Conservation (phyloP, 2,797 vertebrate genomes). For the Acestrorhynchus altus region DNA sequence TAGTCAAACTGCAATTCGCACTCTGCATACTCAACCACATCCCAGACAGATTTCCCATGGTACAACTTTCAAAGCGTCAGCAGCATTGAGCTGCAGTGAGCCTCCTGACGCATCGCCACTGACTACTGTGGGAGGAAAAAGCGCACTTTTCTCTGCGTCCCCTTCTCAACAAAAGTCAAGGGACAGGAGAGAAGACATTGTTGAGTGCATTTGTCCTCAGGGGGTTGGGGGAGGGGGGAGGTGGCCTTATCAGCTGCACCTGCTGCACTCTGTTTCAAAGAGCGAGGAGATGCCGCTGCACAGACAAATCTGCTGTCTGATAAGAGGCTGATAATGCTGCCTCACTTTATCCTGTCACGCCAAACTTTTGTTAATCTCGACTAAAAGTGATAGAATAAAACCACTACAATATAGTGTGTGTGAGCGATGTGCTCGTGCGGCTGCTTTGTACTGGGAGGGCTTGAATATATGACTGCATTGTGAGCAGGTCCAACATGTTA, state of each 20-base stretch:
- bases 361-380: conserved; percentile 6
- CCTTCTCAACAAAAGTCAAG: conserved; percentile 8
- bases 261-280: conserved; percentile 22
- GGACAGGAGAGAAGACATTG: conserved; percentile 7
- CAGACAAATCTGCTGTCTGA: conserved; percentile 30
- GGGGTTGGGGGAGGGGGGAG: neutral
- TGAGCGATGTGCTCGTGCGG: neutral
- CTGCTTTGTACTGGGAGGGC: neutral
- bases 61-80: conserved; percentile 12
- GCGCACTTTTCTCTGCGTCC: conserved; percentile 19
- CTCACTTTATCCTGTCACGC: conserved; percentile 17
- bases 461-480: neutral
- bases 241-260: conserved; percentile 12
- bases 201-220: conserved; percentile 18
- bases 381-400: conserved; percentile 14
- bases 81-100: conserved; percentile 2
- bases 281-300: neutral
- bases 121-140: conserved; percentile 14
- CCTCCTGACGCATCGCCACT: conserved; percentile 4
- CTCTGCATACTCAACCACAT: conserved; percentile 3
- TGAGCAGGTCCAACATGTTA: neutral
- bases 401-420: neutral
- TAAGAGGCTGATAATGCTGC: conserved; percentile 12
- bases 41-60: conserved; percentile 9
- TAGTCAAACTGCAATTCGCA: conserved; percentile 22